Conservation (phyloP, 2,113 vertebrate genomes). For the Pelobates fuscus region DNA sequence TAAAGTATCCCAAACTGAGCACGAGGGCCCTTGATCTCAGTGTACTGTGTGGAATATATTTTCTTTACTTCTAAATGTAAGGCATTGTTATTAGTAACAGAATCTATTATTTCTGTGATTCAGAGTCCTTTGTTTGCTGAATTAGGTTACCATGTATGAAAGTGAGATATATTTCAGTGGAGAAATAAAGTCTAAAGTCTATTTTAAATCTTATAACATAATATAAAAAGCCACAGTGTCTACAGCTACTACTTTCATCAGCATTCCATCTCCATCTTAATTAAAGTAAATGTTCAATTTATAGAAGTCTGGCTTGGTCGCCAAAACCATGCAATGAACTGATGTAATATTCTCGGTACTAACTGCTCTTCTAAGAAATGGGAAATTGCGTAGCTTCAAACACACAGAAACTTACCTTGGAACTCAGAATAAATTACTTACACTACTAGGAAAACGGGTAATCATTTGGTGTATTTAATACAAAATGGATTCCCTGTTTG, state of each 20-base stretch:
- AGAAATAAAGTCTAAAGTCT: not conserved
- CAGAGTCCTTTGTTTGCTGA: no score
- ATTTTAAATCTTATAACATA: not conserved
- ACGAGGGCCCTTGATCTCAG: slow-evolving; percentile 22
- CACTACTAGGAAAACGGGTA: no score
- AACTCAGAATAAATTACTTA: no score
- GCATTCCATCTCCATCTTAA: not conserved
- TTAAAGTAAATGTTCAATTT: not conserved
- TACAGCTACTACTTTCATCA: not conserved
- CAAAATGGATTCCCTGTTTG: no score
- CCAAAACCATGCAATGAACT: not conserved
- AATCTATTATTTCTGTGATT: not conserved
- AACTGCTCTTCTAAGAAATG: no score
- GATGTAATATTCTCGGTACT: not conserved
- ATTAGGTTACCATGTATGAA: not conserved
- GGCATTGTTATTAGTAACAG: not conserved
- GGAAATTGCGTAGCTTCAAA: no score
- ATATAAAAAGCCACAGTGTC: not conserved
- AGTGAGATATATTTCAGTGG: not conserved
- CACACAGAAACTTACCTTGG: no score
- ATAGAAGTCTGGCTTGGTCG: not conserved
- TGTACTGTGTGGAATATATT: no score
- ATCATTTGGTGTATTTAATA: no score
- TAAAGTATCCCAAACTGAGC: slow-evolving; percentile 29
- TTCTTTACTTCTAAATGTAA: not conserved